phyloP scores from a whole-genome alignment of 2,113 vertebrate species.

The Cyphomyrus discorhynchus region DNA sequence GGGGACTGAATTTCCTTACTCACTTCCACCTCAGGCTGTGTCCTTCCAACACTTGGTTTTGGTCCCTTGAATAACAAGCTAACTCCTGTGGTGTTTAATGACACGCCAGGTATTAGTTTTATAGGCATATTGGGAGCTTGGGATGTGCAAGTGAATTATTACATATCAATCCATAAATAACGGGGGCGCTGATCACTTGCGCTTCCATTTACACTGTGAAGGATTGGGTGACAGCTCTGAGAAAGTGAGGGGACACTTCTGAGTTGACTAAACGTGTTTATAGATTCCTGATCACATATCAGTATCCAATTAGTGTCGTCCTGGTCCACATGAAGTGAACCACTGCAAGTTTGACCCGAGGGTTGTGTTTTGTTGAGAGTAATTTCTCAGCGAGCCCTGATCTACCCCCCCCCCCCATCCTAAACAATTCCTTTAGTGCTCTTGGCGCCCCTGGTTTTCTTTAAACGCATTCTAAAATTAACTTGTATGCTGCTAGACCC shows the following conservation, averaged over 20 bases:
- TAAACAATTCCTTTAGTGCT: not conserved
- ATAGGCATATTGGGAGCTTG: not conserved
- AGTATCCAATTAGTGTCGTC: not conserved
- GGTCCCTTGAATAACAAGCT: not conserved
- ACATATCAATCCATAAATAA: not conserved
- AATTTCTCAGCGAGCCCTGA: not conserved
- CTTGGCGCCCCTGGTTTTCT: not conserved
- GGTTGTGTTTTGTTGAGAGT: not conserved
- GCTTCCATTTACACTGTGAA: conserved; percentile 7
- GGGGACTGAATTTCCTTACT: not conserved
- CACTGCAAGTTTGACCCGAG: not conserved
- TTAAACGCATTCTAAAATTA: not conserved
- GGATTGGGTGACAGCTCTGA: not conserved
- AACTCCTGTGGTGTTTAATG: not conserved
- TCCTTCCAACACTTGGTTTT: not conserved
- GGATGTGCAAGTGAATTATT: not conserved
- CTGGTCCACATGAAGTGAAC: not conserved
- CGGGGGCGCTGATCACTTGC: not conserved
- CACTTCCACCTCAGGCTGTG: not conserved
- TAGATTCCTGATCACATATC: not conserved
- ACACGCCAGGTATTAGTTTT: not conserved
- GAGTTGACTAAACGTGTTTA: not conserved
- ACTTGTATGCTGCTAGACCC: not conserved
- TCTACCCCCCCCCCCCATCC: not conserved
- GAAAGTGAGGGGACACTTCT: not conserved